Evolutionary conservation across 1,140 invertebrate species (phyloP).

Genomic region (Zaprionus lachaisei): DNA sequence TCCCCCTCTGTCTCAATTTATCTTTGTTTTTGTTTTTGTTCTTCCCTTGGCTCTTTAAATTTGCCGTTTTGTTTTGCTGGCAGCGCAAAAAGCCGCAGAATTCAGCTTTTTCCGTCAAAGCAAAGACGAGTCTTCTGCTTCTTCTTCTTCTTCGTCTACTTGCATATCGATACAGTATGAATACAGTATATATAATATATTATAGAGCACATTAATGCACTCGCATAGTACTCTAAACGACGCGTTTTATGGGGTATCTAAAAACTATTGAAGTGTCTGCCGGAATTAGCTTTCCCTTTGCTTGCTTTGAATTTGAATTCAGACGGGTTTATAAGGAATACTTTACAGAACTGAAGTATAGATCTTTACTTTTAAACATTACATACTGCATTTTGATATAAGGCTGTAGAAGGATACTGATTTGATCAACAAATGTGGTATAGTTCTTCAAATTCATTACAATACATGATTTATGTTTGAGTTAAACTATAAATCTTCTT

Average conservation of each 20-base stretch:
- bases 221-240: constrained; percentile 3
- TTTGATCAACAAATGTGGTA: too few relatives aligned
- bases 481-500: too few relatives aligned
- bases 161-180: constrained; percentile 1
- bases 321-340: background rate
- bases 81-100: constrained; percentile 53
- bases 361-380: background rate
- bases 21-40: constrained; percentile 24
- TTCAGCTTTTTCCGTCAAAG: constrained; percentile 21
- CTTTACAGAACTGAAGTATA: background rate
- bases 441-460: too few relatives aligned
- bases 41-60: constrained; percentile 53
- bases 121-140: constrained; percentile 14
- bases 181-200: background rate
- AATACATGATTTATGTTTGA: too few relatives aligned
- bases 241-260: background rate
- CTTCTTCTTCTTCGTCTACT: background rate
- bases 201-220: background rate
- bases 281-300: background rate
- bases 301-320: background rate
- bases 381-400: too few relatives aligned
- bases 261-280: background rate
- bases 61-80: constrained; percentile 75
- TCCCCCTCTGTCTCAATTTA: constrained; percentile 7
- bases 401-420: too few relatives aligned